Evolutionary conservation across 1,140 invertebrate species (phyloP), one percentile per base, ranked within the genome.

Genomic region (Drosophila ananassae): DNA sequence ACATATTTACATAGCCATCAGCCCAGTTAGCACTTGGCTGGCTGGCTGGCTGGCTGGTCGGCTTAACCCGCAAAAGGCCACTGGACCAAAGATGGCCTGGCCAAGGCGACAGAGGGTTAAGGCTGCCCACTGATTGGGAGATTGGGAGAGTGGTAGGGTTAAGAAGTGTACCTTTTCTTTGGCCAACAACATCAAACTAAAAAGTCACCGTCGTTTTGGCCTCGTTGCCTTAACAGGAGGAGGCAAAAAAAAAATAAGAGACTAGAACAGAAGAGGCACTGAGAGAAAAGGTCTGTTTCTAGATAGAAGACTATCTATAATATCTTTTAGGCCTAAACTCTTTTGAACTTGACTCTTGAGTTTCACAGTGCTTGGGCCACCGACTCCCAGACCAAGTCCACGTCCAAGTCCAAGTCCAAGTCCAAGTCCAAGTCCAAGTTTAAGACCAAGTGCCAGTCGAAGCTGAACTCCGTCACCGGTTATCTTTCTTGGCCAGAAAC

Each of bases 1-100:
- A 68, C 50, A 67, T 67, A 67, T 68, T 68, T 68, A 67, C 66
- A 68, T 67, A 68, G 66, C 66, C 30, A 68, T 68, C 66, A 68
- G 39, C 32, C 62, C 62, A 68, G 62, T 68, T 68, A 68, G 66
- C 50, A 68, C 66, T 55, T 37, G 34, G 34, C 34, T 17, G 17
- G 17, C 17, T 17, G 17, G 17, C 47, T 37, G 34, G 34, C 34
- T 17, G 17, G 17, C 17, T 17, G 17, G 17, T 17, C 52, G 60
- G 48, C 22, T 66, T 66, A 64, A 28, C 60, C 63, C 47, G n/a
- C 55, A 21, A 28, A 9, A 50, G 62, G 60, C 28, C 51, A 46
- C 28, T 34, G 44, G 13, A 21, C 41, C 17, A 2, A 13, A 39
- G 12, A 39, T 24, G 22, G 48, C 25, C 24, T 8, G 22, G 12